Percentiles rank a stretch among this genome's conserved stretches.
Conservation (phyloP, 2,888 invertebrate genomes). For the Cheilosia impressa region DNA sequence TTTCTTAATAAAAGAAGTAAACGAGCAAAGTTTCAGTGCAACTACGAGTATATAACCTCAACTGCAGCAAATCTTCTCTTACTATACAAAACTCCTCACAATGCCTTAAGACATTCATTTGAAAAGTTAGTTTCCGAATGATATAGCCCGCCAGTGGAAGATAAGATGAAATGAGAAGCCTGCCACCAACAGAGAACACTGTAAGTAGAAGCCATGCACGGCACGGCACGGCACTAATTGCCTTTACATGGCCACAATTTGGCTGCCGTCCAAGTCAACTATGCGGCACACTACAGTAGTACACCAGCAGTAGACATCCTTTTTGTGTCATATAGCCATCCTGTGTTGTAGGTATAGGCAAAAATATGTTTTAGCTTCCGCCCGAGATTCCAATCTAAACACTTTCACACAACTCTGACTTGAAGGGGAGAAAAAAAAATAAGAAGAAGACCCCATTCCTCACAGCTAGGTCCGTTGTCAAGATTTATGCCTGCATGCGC, state of each 20-base stretch:
- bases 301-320: conserved; percentile 20
- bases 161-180: conserved; percentile 49
- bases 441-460: neutral
- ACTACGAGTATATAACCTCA: neutral
- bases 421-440: conserved; percentile 20
- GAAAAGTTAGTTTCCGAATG: conserved; percentile 61
- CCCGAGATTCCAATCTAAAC: conserved; percentile 65
- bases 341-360: neutral
- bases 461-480: conserved; percentile 44
- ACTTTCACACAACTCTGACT: conserved; percentile 63
- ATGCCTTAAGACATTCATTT: conserved; percentile 62
- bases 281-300: conserved; percentile 24
- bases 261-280: conserved; percentile 68
- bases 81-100: conserved; percentile 31
- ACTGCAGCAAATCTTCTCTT: conserved; percentile 37
- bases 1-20: neutral
- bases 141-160: conserved; percentile 22
- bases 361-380: conserved; percentile 44
- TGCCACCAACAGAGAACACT: conserved; percentile 48
- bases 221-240: conserved; percentile 69
- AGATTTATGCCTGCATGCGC: conserved; percentile 63
- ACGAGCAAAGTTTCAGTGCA: neutral
- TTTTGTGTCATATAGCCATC: neutral
- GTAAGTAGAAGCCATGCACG: conserved; percentile 54
- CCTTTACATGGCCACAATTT: conserved; percentile 67